Evolutionary conservation across 92 coral and sea anemone genomes (phyloP), one percentile per base, ranked within the genome.

Genomic region (Muricea muricata): DNA sequence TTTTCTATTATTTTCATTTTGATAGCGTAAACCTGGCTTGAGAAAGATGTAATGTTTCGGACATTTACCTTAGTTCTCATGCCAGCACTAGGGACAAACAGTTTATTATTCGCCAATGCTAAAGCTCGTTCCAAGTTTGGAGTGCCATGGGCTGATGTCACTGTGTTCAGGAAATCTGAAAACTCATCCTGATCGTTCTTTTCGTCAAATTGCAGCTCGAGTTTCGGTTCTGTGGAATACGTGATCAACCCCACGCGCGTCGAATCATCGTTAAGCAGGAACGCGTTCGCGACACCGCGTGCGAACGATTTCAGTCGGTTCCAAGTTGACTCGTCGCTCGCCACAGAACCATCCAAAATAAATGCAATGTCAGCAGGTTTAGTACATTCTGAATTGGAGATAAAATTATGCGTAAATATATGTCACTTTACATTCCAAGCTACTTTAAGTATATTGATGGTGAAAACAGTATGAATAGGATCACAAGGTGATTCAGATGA

Each of bases 121-220:
- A 97, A 91, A 77, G 99, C 99, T 73, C 94, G 93, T 86, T 97
- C 98, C 0, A 94, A 87, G 73, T 97, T 82, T 50, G 99, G 88
- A 50, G 93, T 92, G 52, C 99, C 99, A 54, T 94, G 97, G 61
- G 91, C 87, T 20, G 94, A 94, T 0, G 99, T 80, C 73, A 97
- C 91, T 31, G 98, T 93, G 73, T 94, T 93, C 4, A 97, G 89
- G 91, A 90, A 94, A 39, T 88, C 88, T 26, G 74, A 89, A 56
- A 97, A 58, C 17, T 80, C 83, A 11, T 68, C 91, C 37, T 86
- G 80, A 57, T 82, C 81, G 83, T 90, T 97, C 86, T 72, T 93
- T 67, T 97, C 99, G 34, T 92, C 94, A 69, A 93, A 94, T 30
- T 89, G 75, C 81, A 89, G 45, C 63, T 97, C 99, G 26, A 97